Conservation (phyloP, 2,797 vertebrate species). For the Rhynchotus rufescens region DNA sequence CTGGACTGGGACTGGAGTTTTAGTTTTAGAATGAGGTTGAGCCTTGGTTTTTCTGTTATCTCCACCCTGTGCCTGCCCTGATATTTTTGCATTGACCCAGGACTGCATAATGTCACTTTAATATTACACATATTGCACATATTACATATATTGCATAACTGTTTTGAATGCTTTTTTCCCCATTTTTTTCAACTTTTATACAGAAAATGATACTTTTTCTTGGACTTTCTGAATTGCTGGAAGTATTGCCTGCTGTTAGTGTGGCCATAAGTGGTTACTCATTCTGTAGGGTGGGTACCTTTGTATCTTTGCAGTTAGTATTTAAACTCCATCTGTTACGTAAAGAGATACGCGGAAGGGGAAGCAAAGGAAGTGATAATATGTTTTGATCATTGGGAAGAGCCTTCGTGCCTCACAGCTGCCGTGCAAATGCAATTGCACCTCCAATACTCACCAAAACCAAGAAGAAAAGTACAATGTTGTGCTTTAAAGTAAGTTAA, state of each 20-base stretch:
- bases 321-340: background rate
- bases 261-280: background rate
- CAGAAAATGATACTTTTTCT: background rate
- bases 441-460: background rate
- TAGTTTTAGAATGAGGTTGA: background rate
- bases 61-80: too few species aligned
- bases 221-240: background rate
- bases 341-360: background rate
- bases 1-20: background rate
- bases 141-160: background rate
- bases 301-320: background rate
- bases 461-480: background rate
- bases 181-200: background rate
- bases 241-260: background rate
- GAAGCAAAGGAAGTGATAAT: background rate
- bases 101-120: background rate
- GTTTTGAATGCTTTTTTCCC: background rate
- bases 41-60: background rate
- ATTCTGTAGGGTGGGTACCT: background rate
- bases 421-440: background rate
- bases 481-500: background rate
- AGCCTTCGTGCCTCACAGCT: background rate
- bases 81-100: background rate
- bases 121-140: too few species aligned
- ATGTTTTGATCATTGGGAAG: background rate